A percentile compares a stretch with the other conserved stretches of the same genome.
Evolutionary conservation across 2,113 vertebrate species (phyloP).

Genomic region (Sigmodon hispidus): DNA sequence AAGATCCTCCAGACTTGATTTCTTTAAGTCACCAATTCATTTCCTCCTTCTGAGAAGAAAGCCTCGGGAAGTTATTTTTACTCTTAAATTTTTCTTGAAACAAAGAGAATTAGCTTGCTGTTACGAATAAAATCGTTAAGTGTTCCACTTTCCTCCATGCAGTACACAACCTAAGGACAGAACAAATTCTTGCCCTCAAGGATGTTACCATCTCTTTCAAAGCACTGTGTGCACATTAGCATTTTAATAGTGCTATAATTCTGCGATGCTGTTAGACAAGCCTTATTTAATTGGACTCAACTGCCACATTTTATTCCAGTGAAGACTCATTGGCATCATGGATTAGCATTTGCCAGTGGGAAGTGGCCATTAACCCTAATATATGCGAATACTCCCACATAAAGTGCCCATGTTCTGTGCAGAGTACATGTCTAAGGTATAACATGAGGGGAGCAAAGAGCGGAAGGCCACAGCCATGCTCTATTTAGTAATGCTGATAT

Average conservation of each 20-base stretch:
- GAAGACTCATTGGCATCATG: conserved; percentile 55
- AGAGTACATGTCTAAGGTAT: neutral
- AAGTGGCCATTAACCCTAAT: conserved; percentile 74
- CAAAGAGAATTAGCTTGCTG: conserved; percentile 67
- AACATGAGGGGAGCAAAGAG: neutral
- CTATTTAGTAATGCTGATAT: neutral
- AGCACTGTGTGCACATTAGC: conserved; percentile 61
- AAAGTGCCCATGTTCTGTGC: neutral
- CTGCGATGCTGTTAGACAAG: conserved; percentile 46
- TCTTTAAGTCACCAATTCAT: conserved; percentile 63
- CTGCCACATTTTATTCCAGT: conserved; percentile 68
- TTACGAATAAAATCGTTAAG: conserved; percentile 65
- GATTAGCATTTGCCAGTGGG: conserved; percentile 65
- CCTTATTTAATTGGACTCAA: conserved; percentile 67
- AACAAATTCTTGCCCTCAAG: conserved; percentile 78
- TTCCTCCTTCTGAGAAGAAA: conserved; percentile 59
- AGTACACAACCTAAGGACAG: conserved; percentile 58
- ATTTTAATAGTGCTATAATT: conserved; percentile 74
- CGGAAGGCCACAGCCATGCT: neutral
- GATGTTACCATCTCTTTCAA: conserved; percentile 68
- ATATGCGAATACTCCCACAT: conserved; percentile 18
- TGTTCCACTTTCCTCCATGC: conserved; percentile 14
- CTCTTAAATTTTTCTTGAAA: conserved; percentile 64
- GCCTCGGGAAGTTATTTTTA: conserved; percentile 69
- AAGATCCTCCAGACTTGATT: conserved; percentile 57